Percentiles rank a stretch among this genome's conserved stretches.
Conservation (phyloP, 2,797 vertebrate species). For the Amblyopsis hoosieri region DNA sequence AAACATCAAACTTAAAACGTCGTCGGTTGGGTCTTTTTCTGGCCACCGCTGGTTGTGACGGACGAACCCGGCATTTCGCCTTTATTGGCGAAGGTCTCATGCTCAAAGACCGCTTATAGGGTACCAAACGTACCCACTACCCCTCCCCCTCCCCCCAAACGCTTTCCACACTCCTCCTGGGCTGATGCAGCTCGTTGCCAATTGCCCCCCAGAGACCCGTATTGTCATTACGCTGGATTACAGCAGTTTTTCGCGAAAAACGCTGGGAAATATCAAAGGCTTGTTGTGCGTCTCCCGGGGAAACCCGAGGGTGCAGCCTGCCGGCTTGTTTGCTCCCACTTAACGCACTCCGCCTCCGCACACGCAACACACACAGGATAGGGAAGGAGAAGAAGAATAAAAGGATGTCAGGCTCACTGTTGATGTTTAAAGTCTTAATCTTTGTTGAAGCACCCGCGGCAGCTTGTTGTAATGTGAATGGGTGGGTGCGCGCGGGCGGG, state of each 20-base stretch:
- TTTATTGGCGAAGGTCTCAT: conserved; percentile 43
- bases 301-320: conserved; percentile 3
- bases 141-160: not conserved
- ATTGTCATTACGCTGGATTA: conserved; percentile 54
- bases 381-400: not conserved
- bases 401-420: conserved; percentile 42
- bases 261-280: not conserved
- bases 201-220: conserved; percentile 13
- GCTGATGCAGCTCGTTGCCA: conserved; percentile 16
- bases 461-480: conserved; percentile 36
- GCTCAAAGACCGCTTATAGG: conserved; percentile 43
- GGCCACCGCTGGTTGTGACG: conserved; percentile 32
- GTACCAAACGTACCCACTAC: not conserved
- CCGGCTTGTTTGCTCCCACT: conserved; percentile 1
- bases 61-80: conserved; percentile 37
- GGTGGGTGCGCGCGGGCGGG: not conserved
- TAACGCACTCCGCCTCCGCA: conserved; percentile 5
- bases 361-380: conserved; percentile 29
- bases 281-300: conserved; percentile 7
- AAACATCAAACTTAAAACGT: conserved; percentile 33
- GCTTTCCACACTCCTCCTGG: no score
- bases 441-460: conserved; percentile 39
- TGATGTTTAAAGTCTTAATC: conserved; percentile 38
- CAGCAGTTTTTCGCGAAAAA: conserved; percentile 43
- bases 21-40: conserved; percentile 47